phyloP scores from a whole-genome alignment of 1,140 invertebrate species.

The Dinoponera quadriceps region DNA sequence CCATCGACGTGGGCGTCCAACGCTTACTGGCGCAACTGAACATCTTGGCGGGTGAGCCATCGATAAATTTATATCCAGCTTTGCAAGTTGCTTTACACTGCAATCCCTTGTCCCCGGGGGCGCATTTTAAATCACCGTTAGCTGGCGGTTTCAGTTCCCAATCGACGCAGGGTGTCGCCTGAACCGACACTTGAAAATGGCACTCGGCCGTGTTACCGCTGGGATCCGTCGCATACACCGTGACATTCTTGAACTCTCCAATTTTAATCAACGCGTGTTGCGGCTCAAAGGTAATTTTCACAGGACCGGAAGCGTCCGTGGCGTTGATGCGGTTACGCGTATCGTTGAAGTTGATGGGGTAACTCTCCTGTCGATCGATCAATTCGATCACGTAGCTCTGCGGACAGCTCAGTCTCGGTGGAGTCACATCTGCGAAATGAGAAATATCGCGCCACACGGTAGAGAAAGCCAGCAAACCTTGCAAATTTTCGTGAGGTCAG shows the following conservation, averaged over 20 bases:
- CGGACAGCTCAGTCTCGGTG: constrained; percentile 96
- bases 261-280: constrained; percentile 95
- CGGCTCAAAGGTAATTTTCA: constrained; percentile 93
- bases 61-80: constrained; percentile 96
- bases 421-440: constrained; percentile 93
- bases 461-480: neutral
- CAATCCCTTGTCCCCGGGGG: constrained; percentile 92
- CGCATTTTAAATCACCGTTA: constrained; percentile 95
- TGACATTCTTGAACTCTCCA: constrained; percentile 97
- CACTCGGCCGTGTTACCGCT: constrained; percentile 96
- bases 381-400: constrained; percentile 98
- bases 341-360: constrained; percentile 97
- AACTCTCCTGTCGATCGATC: constrained; percentile 95
- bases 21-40: constrained; percentile 92
- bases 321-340: constrained; percentile 94
- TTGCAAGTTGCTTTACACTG: constrained; percentile 97
- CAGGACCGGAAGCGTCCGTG: constrained; percentile 95
- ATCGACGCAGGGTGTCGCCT: constrained; percentile 97
- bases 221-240: constrained; percentile 95
- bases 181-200: constrained; percentile 97
- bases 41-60: constrained; percentile 94
- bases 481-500: too few species aligned
- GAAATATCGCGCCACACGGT: neutral
- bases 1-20: constrained; percentile 94
- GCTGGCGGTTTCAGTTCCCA: constrained; percentile 96